phyloP scores from a whole-genome alignment of 2,888 invertebrate genomes.

The Heliconius hortense region DNA sequence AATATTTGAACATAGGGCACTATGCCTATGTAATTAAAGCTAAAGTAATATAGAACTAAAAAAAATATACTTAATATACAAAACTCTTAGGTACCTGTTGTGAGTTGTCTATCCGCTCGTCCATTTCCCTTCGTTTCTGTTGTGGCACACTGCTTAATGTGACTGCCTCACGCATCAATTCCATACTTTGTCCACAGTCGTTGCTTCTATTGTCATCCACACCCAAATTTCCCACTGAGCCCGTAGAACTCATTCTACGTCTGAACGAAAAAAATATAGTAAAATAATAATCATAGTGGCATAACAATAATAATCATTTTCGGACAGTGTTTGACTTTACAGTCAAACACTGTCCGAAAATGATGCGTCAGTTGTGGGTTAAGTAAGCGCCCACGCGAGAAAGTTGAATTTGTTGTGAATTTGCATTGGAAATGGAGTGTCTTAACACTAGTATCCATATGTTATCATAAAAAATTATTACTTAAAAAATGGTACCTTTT shows the following conservation, averaged over 20 bases:
- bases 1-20: neutral
- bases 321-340: neutral
- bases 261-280: conserved; percentile 46
- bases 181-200: conserved; percentile 53
- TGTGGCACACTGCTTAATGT: conserved; percentile 74
- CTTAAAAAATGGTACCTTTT: conserved; percentile 68
- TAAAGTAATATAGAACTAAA: neutral
- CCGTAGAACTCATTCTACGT: conserved; percentile 70
- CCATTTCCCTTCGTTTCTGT: conserved; percentile 66
- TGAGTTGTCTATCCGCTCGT: conserved; percentile 58
- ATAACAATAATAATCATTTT: too few species aligned
- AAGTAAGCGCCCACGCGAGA: neutral
- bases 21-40: neutral
- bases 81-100: conserved; percentile 54
- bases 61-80: neutral
- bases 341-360: too few species aligned
- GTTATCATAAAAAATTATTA: too few species aligned
- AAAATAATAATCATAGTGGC: neutral
- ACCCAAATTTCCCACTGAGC: conserved; percentile 61
- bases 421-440: too few species aligned
- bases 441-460: too few species aligned
- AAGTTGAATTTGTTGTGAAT: neutral
- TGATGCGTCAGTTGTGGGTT: neutral
- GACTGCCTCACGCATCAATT: conserved; percentile 60
- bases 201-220: conserved; percentile 57